Evolutionary conservation across 2,113 vertebrate genomes (phyloP).

Genomic region (Miniopterus natalensis): DNA sequence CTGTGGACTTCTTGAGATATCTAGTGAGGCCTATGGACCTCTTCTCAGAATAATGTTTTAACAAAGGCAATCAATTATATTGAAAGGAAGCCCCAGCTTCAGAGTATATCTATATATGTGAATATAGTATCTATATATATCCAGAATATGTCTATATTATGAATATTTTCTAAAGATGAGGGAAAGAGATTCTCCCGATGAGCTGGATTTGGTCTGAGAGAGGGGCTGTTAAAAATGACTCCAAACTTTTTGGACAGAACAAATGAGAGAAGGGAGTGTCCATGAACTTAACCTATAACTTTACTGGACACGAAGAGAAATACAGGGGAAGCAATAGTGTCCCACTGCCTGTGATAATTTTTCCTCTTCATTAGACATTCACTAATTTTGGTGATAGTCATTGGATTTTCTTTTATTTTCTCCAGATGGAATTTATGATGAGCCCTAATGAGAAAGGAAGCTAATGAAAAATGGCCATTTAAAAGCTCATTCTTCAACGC

Average conservation of each 20-base stretch:
- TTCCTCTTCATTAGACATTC: neutral
- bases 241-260: neutral
- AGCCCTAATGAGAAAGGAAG: constrained; percentile 1
- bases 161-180: neutral
- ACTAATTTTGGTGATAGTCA: neutral
- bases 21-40: neutral
- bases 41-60: constrained; percentile 12
- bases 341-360: neutral
- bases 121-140: neutral
- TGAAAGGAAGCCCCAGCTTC: neutral
- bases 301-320: neutral
- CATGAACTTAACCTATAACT: neutral
- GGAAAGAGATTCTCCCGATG: neutral
- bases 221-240: neutral
- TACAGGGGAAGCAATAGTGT: neutral
- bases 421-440: constrained; percentile 41
- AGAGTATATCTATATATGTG: neutral
- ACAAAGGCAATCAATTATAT: neutral
- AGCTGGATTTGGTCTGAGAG: neutral
- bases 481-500: neutral
- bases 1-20: neutral
- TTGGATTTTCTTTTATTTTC: neutral
- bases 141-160: neutral
- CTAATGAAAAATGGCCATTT: constrained; percentile 25
- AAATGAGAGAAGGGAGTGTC: neutral